These are phyloP conservation scores for Zaprionus lineosus DNA, from an alignment of 2,888 invertebrate species.

Conservation along the genomic window DNA sequence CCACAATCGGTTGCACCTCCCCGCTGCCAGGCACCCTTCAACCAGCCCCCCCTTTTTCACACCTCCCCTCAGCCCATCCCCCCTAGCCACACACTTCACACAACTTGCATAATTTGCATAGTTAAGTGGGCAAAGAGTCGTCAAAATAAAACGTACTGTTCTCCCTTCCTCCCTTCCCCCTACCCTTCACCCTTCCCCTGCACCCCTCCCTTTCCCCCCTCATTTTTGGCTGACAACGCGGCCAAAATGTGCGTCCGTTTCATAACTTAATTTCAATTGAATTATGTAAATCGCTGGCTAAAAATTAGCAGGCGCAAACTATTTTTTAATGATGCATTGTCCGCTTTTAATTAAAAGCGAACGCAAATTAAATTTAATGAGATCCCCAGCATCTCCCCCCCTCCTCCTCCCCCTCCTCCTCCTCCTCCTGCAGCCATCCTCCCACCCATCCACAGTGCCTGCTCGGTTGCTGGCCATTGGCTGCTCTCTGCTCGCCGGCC, in stretches of 20 bases:
- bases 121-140: conserved; percentile 57
- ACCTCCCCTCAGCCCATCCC: neutral
- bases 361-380: conserved; percentile 75
- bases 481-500: no score
- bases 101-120: conserved; percentile 71
- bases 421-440: no score
- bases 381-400: no score
- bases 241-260: conserved; percentile 65
- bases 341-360: conserved; percentile 73
- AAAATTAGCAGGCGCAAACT: conserved; percentile 78
- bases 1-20: conserved; percentile 25
- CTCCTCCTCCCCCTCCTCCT: no score
- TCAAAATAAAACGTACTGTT: conserved; percentile 53
- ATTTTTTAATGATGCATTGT: conserved; percentile 75
- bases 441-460: no score
- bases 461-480: no score
- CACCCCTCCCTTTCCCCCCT: neutral
- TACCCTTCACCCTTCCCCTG: neutral
- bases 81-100: neutral
- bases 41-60: neutral
- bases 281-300: conserved; percentile 75
- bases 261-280: conserved; percentile 78
- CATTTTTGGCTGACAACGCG: conserved; percentile 13
- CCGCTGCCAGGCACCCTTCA: no score
- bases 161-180: neutral